A percentile compares a stretch with the other conserved stretches of the same genome.
Evolutionary conservation across 2,113 vertebrate species (phyloP).

Genomic region (Chunga burmeisteri): DNA sequence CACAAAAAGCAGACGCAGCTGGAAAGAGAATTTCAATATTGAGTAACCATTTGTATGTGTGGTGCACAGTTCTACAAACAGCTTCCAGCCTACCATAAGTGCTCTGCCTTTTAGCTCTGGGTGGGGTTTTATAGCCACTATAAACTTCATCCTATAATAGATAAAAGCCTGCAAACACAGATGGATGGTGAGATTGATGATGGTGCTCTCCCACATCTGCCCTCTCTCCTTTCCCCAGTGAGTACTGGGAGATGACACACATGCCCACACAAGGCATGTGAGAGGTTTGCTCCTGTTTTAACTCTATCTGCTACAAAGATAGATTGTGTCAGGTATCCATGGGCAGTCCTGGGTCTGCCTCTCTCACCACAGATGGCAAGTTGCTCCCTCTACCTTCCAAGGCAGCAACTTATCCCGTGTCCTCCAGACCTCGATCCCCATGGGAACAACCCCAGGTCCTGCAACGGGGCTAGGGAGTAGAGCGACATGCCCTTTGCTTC

Average conservation of each 20-base stretch:
- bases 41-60: background rate
- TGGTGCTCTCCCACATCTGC: background rate
- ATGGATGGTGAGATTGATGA: background rate
- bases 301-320: background rate
- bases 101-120: background rate
- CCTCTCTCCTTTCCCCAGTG: background rate
- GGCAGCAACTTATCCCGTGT: background rate
- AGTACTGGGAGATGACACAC: background rate
- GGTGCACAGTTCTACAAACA: background rate
- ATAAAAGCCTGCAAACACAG: background rate
- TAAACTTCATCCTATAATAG: background rate
- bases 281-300: background rate
- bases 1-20: constrained; percentile 33
- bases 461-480: fast-evolving
- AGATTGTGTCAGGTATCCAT: background rate
- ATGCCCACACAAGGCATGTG: background rate
- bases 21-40: constrained; percentile 41
- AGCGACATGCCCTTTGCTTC: background rate
- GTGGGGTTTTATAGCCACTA: background rate
- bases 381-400: background rate
- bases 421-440: fast-evolving
- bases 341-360: background rate
- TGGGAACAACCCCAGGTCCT: background rate
- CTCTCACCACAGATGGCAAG: background rate
- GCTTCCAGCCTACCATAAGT: background rate